Base-by-base conservation (phyloP, 2,113 vertebrate genomes). In the Oostethus manadensis region DNA sequence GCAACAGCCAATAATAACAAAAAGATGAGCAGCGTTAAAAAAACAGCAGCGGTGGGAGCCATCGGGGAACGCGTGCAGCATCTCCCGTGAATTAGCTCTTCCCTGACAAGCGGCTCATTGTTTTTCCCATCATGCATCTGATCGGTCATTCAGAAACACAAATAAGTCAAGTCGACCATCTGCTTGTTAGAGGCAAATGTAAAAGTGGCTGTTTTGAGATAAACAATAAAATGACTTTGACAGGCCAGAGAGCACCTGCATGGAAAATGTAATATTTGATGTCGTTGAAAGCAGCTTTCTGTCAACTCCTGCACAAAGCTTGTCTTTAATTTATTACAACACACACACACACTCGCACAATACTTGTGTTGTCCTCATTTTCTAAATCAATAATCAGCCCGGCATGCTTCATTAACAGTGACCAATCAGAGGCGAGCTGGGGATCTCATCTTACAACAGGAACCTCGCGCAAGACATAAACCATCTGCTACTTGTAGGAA, bases 331-430 rank as follows among this genome's bases (percentile, higher is more conserved):
- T 96, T 95, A 97, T 98, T 92, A 95, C 91, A 92, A 91, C 92
- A 94, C 21, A 16, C 15, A 45, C 56, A 44, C 56, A 47, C 57
- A 93, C 92, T 93, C 93, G 93, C 94, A 93, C 94, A 94, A 92
- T 94, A 90, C 93, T 92, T 90, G 93, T 96, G 94, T 96, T 92
- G 95, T 98, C 94, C 97, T 98, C 96, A 99, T 99, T 99, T 99
- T 98, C 96, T 97, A 97, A 99, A 98, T 98, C 96, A 99, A 99
- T 99, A 99, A 99, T 98, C 97, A 98, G 93, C 97, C 93, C 95
- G 94, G 95, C 96, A 98, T 95, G 97, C 96, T 98, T 99, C 97
- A 98, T 99, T 99, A 99, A 93, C 94, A 93, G 93, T 98, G 95
- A 98, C 97, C 97, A 99, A 99, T 99, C 97, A 97, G 91, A 92